Evolutionary conservation across 1,140 invertebrate species (phyloP).

Genomic region (Danaus melanippus): DNA sequence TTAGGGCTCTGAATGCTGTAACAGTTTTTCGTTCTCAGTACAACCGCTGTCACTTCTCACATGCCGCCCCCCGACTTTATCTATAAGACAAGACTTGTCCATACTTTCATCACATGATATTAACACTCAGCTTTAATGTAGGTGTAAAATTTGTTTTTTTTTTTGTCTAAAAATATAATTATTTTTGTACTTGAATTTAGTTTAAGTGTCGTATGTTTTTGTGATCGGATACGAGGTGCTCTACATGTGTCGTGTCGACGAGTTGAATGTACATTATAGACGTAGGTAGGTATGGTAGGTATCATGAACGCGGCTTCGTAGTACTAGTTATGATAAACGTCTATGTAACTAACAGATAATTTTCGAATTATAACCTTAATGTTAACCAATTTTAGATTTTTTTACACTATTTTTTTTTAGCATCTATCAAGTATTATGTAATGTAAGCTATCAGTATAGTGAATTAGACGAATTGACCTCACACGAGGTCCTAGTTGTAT

Average conservation of each 20-base stretch:
- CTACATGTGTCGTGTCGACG: neutral
- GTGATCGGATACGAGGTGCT: constrained; percentile 17
- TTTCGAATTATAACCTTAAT: constrained; percentile 24
- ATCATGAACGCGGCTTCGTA: neutral
- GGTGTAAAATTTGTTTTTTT: constrained; percentile 44
- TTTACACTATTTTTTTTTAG: constrained; percentile 34
- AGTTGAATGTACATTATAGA: constrained; percentile 2
- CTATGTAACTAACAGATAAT: constrained; percentile 14
- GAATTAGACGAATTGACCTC: constrained; percentile 27
- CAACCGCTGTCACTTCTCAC: constrained; percentile 15
- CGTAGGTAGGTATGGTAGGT: neutral
- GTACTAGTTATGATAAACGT: constrained; percentile 2
- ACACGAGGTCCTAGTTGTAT: constrained; percentile 32
- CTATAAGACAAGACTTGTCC: constrained; percentile 10
- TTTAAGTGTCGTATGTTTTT: constrained; percentile 11
- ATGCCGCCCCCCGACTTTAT: too few relatives aligned
- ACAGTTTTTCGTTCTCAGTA: too few relatives aligned
- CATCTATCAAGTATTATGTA: constrained; percentile 51
- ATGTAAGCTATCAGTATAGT: constrained; percentile 43
- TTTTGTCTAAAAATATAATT: constrained; percentile 18
- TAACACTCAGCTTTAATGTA: constrained; percentile 61
- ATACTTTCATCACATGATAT: constrained; percentile 38
- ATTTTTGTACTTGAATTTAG: constrained; percentile 57
- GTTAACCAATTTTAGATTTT: constrained; percentile 36
- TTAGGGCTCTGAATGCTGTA: constrained; percentile 2